Conservation (phyloP, 2,888 invertebrate species). For the Auanema sp. region DNA sequence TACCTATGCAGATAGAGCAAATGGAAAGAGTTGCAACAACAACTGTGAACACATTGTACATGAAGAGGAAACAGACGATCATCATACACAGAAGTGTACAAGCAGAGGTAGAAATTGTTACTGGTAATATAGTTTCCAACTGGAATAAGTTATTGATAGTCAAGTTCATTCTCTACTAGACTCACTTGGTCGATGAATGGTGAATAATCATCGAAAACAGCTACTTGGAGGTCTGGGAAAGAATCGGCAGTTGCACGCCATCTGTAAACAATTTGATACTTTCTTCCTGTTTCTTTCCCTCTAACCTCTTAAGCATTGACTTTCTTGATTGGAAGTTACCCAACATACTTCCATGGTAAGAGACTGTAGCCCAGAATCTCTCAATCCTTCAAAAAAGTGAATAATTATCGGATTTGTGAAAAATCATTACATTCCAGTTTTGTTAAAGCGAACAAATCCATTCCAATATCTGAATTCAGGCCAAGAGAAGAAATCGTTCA, state of each 20-base stretch:
- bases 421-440: conserved; percentile 30
- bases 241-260: conserved; percentile 54
- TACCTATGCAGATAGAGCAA: conserved; percentile 58
- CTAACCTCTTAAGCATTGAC: conserved; percentile 27
- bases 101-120: conserved; percentile 44
- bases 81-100: conserved; percentile 54
- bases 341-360: conserved; percentile 50
- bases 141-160: conserved; percentile 12
- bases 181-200: conserved; percentile 55
- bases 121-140: conserved; percentile 46
- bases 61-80: conserved; percentile 58
- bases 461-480: conserved; percentile 60
- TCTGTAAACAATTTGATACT: conserved; percentile 6
- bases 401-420: background rate
- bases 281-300: background rate
- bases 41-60: conserved; percentile 60
- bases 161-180: background rate
- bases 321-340: conserved; percentile 40
- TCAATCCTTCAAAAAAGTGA: conserved; percentile 18
- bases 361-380: conserved; percentile 55
- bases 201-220: conserved; percentile 56
- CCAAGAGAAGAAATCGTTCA: conserved; percentile 55
- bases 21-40: conserved; percentile 55
- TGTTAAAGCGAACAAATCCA: conserved; percentile 51
- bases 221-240: conserved; percentile 48